Evolutionary conservation across 2,888 invertebrate species (phyloP).

Genomic region (Sepiola atlantica): DNA sequence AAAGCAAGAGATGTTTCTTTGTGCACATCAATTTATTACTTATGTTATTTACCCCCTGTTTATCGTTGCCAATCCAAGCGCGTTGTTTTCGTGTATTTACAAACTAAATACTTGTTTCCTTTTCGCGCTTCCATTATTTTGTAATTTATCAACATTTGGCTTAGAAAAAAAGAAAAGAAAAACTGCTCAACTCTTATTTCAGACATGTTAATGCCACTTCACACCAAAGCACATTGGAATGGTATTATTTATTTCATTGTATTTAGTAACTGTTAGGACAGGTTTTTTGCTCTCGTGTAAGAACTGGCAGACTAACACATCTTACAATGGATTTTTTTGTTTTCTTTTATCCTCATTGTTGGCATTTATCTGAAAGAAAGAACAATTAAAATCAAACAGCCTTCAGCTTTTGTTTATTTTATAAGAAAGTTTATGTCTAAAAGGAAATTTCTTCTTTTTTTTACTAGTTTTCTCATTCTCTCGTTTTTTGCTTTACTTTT

Average conservation of each 20-base stretch:
- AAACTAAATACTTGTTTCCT: not conserved
- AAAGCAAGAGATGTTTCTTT: not conserved
- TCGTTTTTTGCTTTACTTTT: too few species aligned
- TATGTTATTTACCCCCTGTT: not conserved
- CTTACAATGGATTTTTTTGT: not conserved
- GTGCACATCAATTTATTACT: not conserved
- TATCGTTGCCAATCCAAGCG: not conserved
- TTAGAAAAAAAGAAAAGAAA: not conserved
- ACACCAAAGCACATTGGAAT: not conserved
- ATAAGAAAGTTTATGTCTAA: not conserved
- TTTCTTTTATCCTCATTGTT: not conserved
- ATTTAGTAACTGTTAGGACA: not conserved
- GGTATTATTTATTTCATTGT: not conserved
- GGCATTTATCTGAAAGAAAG: not conserved
- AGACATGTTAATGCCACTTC: not conserved
- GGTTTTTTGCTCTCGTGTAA: not conserved
- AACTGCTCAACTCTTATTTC: not conserved
- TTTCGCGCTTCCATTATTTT: not conserved
- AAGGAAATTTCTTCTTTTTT: not conserved
- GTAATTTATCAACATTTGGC: not conserved
- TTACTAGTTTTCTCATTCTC: too few species aligned
- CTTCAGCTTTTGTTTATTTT: not conserved
- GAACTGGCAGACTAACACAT: not conserved
- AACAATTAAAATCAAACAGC: not conserved
- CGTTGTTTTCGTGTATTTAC: not conserved